These are phyloP conservation scores for Actias luna DNA, from an alignment of 2,888 invertebrate genomes.

Conservation along the genomic window DNA sequence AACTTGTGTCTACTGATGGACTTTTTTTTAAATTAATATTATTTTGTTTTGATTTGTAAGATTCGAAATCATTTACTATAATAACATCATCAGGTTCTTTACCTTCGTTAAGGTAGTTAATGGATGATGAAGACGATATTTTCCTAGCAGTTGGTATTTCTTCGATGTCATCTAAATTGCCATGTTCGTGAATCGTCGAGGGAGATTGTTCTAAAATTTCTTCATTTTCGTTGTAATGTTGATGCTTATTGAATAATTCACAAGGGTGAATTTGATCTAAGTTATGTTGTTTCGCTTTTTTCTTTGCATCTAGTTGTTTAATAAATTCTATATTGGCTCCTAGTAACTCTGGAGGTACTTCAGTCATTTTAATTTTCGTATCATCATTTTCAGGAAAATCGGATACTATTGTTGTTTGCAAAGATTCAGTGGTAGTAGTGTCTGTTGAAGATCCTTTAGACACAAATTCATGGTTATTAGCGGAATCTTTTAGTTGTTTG, in stretches of 20 bases:
- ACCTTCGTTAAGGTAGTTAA: conserved; percentile 13
- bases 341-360: conserved; percentile 60
- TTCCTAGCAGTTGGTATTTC: conserved; percentile 22
- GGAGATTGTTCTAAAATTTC: conserved; percentile 14
- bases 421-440: conserved; percentile 22
- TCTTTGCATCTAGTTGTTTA: conserved; percentile 70
- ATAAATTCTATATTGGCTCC: conserved; percentile 78
- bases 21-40: background rate
- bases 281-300: conserved; percentile 55
- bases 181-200: conserved; percentile 13
- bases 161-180: conserved; percentile 20
- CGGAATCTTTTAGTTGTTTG: conserved; percentile 35
- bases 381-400: conserved; percentile 36
- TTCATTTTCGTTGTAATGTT: conserved; percentile 38
- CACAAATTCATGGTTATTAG: conserved; percentile 23
- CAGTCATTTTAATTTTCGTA: conserved; percentile 43
- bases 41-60: background rate
- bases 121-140: conserved; percentile 23
- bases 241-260: conserved; percentile 75
- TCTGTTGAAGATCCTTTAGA: conserved; percentile 13
- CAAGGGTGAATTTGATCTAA: conserved; percentile 65
- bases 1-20: background rate
- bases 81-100: background rate
- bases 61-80: background rate
- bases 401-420: conserved; percentile 24